These are phyloP conservation scores for Nibea coibor DNA, from an alignment of 2,113 vertebrate species.

Conservation along the genomic window DNA sequence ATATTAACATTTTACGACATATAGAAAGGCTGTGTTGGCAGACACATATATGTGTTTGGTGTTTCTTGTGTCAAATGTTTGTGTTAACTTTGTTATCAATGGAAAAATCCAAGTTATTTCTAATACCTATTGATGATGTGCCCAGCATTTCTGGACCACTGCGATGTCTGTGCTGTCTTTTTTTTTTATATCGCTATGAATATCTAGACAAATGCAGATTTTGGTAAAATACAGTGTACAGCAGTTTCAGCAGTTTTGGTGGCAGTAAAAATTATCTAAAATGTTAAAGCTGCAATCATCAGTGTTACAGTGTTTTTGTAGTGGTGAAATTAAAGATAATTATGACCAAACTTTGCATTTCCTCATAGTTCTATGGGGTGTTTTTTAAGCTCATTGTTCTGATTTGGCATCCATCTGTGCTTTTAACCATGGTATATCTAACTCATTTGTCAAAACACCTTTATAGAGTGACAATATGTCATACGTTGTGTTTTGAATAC, in stretches of 20 bases:
- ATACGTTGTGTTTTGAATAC: not conserved
- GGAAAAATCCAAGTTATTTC: not conserved
- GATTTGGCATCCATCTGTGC: not conserved
- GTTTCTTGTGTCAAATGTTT: not conserved
- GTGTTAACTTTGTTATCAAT: not conserved
- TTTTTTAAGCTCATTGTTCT: not conserved
- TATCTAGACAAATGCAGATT: conserved; percentile 3
- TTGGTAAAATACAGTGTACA: conserved; percentile 7
- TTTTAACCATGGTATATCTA: not conserved
- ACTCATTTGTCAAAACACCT: not conserved
- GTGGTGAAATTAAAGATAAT: not conserved
- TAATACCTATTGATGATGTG: not conserved
- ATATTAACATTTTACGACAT: conserved; percentile 15
- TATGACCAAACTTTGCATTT: not conserved
- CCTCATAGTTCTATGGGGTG: too few species aligned
- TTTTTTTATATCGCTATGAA: conserved; percentile 3
- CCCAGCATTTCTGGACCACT: not conserved
- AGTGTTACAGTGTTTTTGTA: not conserved
- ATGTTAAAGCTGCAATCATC: conserved; percentile 7
- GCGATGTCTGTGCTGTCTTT: not conserved
- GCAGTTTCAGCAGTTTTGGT: not conserved
- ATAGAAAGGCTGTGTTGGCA: not conserved
- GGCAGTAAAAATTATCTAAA: not conserved
- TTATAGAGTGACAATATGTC: not conserved
- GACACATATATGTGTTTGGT: not conserved